Base-by-base conservation (phyloP, 2,797 vertebrate genomes). In the Characodon lateralis region DNA sequence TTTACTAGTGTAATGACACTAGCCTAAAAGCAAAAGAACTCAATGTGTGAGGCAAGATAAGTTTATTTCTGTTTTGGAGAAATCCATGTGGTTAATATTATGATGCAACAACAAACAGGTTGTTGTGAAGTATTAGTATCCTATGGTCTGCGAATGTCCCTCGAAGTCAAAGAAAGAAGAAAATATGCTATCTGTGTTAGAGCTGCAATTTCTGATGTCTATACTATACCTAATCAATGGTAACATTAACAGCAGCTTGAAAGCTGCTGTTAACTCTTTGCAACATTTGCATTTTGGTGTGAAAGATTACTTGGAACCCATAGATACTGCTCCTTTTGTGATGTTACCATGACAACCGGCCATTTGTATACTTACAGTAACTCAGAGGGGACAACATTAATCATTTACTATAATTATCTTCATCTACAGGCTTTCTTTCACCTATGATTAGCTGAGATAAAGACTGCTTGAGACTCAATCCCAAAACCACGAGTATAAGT, bases 351-450 rank as follows among this genome's bases (percentile, higher is more conserved):
- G 41, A 14, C 24, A 69, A 48, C 24, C 13, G 26, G 41, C n/a
- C 41, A 48, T 69, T 69, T 46, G 66, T 46, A 69, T 69, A 69
- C 41, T 22, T 46, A 69, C 5, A 24, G 66, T 69, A 46, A 46
- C 43, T 69, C 66, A 69, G 6, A 69, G 43, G 24, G 43, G 24
- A 48, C 66, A 69, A 48, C 24, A 68, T 48, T n/a, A 48, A 69
- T 69, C 66, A 69, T 69, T 69, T 46, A 69, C 41, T 43, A 46
- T 46, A 69, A 48, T 48, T 6, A n/a, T 46, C n/a, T 46, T 69
- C 43, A 46, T 69, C 48, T 46, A 69, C 13, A 16, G 41, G 24
- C 43, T 48, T 46, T n/a, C 22, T 12, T 46, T 46, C n/a, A 69
- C 41, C 13, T 68, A 26, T 48, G 13, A 69, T 26, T n/a, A 48